Conservation (phyloP, 2,797 vertebrate species). For the Xenentodon cancila region DNA sequence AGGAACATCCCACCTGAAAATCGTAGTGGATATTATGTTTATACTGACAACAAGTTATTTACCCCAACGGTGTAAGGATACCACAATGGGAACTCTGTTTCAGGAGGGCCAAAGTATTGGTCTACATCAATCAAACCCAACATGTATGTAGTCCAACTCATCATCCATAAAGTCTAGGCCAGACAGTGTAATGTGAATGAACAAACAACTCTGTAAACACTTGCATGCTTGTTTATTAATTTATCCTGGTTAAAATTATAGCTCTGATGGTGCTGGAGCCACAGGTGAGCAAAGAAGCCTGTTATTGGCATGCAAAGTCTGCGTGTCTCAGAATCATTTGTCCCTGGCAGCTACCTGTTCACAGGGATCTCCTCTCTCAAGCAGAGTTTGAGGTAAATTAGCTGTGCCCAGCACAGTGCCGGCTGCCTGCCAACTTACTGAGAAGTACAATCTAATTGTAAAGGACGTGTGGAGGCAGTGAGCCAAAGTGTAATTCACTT, state of each 20-base stretch:
- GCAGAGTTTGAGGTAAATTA: constrained; percentile 5
- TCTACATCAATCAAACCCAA: too few relatives aligned
- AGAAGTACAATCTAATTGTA: not conserved
- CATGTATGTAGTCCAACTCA: too few relatives aligned
- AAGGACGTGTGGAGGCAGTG: not conserved
- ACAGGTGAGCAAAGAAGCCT: not conserved
- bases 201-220: too few relatives aligned
- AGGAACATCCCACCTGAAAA: too few relatives aligned
- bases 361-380: not conserved
- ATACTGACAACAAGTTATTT: too few relatives aligned
- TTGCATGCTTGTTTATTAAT: not conserved
- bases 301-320: not conserved
- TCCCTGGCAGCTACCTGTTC: constrained; percentile 4
- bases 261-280: not conserved
- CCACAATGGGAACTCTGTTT: too few relatives aligned
- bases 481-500: constrained; percentile 1
- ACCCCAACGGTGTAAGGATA: too few relatives aligned
- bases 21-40: too few relatives aligned
- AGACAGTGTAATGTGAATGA: too few relatives aligned
- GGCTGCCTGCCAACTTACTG: not conserved
- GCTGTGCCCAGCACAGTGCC: not conserved
- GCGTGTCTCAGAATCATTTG: not conserved
- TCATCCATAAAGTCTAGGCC: too few relatives aligned
- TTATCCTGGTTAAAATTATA: too few relatives aligned
- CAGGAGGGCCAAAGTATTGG: too few relatives aligned